These are phyloP conservation scores for Alces alces DNA, from an alignment of 2,113 vertebrate genomes.

Conservation along the genomic window DNA sequence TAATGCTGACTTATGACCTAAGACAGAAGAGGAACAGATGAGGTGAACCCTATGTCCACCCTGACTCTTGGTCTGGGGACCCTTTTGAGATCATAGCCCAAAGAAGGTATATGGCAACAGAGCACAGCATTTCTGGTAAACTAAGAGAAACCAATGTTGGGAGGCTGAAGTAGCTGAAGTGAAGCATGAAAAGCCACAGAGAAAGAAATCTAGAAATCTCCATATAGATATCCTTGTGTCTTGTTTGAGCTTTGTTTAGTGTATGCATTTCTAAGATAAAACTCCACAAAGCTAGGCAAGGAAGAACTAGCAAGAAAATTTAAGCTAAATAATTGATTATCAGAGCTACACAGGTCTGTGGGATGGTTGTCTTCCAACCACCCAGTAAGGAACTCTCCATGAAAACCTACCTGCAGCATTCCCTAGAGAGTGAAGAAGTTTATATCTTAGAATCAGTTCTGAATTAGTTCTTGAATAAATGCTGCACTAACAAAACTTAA, in stretches of 20 bases:
- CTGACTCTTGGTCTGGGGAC: neutral
- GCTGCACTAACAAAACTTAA: neutral
- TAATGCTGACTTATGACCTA: neutral
- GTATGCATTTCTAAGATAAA: neutral
- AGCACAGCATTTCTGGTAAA: neutral
- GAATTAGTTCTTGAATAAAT: neutral
- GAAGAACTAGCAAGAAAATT: neutral
- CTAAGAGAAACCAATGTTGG: neutral
- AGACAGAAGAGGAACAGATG: neutral
- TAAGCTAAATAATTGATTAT: neutral
- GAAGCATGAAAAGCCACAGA: neutral
- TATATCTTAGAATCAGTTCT: neutral
- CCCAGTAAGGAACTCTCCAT: neutral
- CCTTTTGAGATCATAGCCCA: neutral
- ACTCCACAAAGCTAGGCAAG: neutral
- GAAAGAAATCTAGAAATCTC: neutral
- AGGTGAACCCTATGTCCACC: neutral
- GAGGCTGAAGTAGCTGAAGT: neutral
- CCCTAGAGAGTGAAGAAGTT: neutral
- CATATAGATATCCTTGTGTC: neutral
- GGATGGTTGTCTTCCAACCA: neutral
- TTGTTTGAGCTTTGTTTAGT: neutral
- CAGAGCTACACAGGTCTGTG: neutral
- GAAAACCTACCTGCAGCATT: neutral
- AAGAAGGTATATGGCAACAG: neutral